Evolutionary conservation across 2,888 invertebrate genomes (phyloP).

Genomic region (Ophioninae sp.): DNA sequence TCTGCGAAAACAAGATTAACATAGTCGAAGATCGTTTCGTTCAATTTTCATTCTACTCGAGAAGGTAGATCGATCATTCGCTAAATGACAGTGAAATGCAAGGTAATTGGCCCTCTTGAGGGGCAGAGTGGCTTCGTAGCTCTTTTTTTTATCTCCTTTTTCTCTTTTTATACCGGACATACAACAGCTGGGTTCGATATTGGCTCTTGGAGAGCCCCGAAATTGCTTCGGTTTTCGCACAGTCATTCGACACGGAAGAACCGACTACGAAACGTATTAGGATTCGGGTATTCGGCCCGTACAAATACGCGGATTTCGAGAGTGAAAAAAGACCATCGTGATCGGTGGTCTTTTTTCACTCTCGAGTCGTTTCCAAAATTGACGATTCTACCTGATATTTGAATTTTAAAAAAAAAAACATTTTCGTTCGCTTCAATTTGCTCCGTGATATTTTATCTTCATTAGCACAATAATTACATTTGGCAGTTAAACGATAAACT

Average conservation of each 20-base stretch:
- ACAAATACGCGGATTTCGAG: conserved; percentile 50
- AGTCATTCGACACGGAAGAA: conserved; percentile 70
- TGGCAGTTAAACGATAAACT: no score
- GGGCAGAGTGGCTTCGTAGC: conserved; percentile 26
- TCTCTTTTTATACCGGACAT: conserved; percentile 41
- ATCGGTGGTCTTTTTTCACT: conserved; percentile 1
- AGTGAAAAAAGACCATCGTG: no score
- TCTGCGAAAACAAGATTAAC: conserved; percentile 16
- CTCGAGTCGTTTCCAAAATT: background rate
- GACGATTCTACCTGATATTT: background rate
- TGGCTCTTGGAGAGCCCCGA: conserved; percentile 60
- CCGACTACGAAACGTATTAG: conserved; percentile 58
- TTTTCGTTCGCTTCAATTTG: no score
- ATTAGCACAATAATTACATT: no score
- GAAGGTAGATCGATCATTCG: conserved; percentile 53
- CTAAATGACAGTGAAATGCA: conserved; percentile 59
- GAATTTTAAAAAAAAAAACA: no score
- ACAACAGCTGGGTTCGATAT: conserved; percentile 61
- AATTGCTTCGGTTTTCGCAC: conserved; percentile 68
- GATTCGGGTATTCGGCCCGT: conserved; percentile 34
- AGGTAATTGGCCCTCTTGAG: conserved; percentile 62
- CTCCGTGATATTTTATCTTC: no score
- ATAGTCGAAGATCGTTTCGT: conserved; percentile 21
- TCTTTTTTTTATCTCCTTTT: conserved; percentile 11
- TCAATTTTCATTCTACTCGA: conserved; percentile 28